Base-by-base conservation (phyloP, 2,797 vertebrate genomes). In the Acanthurus leucopareius region DNA sequence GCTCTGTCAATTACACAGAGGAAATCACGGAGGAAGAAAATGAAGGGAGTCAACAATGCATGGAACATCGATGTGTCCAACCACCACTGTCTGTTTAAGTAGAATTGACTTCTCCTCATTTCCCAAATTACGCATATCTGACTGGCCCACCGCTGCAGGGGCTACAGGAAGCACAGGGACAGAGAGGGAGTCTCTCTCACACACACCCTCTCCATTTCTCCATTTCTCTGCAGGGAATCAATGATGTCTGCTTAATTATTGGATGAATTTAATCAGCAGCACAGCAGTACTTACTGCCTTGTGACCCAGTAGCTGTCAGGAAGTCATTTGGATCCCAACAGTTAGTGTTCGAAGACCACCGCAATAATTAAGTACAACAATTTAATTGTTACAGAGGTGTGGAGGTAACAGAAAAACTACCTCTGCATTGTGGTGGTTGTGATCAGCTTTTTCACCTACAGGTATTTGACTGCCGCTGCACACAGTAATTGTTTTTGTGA, bases 181-280 rank as follows among this genome's bases (percentile, higher is more conserved):
- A 82, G 58, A 69, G 66, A 80, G 76, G 44, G 62, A 64, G 56
- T 62, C 78, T 60, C 75, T 65, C 74, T 62, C 73, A 3, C 67
- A 38, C 88, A 78, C 81, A 63, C 60, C 64, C 82, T 66, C 82
- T 77, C 89, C 66, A 44, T 91, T 84, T 86, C 89, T 89, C 90
- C 47, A 75, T 90, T 88, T 91, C 92, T 95, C 91, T 78, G 86
- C 70, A 70, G 89, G 89, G 92, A 95, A 96, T 96, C 96, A 94
- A 96, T 96, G 92, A 88, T 93, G 93, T 95, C 95, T 94, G 94
- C 93, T 94, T 95, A 96, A 95, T 96, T 95, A 95, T 93, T 94
- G 94, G 92, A 86, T 90, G 90, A 93, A 95, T 94, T 94, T 93
- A 96, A 95, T 96, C 93, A 95, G 91, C 71, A 35, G 77, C 91